phyloP scores from a whole-genome alignment of 1,140 invertebrate species.

The Asbolus verrucosus region DNA sequence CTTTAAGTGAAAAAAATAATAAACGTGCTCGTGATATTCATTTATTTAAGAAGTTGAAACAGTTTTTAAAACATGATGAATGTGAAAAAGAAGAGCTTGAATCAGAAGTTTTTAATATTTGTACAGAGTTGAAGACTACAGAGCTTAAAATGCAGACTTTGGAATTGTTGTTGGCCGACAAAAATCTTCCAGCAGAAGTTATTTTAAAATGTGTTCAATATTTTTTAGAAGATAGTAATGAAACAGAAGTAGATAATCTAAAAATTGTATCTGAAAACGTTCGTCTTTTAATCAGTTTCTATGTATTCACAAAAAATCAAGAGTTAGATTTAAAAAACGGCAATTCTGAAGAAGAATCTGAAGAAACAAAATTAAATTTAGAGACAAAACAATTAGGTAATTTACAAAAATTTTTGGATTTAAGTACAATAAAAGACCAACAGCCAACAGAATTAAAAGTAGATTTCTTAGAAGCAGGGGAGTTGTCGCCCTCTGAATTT shows the following conservation, averaged over 20 bases:
- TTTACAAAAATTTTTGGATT: constrained; percentile 64
- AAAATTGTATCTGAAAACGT: constrained; percentile 58
- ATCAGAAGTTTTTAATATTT: constrained; percentile 68
- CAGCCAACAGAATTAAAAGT: constrained; percentile 59
- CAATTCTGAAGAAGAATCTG: constrained; percentile 40
- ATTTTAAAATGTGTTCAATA: constrained; percentile 68
- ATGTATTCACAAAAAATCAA: constrained; percentile 52
- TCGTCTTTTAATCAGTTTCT: constrained; percentile 60
- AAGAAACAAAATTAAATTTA: constrained; percentile 42
- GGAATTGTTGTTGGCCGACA: constrained; percentile 76
- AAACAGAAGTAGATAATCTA: constrained; percentile 50
- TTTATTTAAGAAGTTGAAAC: constrained; percentile 83
- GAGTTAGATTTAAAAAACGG: constrained; percentile 48
- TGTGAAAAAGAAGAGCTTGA: constrained; percentile 67
- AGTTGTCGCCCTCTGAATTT: constrained; percentile 63
- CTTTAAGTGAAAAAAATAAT: constrained; percentile 88
- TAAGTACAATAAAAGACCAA: constrained; percentile 58
- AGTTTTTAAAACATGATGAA: constrained; percentile 72
- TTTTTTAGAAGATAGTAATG: constrained; percentile 63
- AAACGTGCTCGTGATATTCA: constrained; percentile 88
- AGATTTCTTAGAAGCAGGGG: constrained; percentile 57
- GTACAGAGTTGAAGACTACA: constrained; percentile 78
- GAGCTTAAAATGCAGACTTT: constrained; percentile 79
- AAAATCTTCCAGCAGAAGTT: constrained; percentile 70
- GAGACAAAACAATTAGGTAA: constrained; percentile 62